Evolutionary conservation across 2,113 vertebrate species (phyloP).

Genomic region (Rhea americana): DNA sequence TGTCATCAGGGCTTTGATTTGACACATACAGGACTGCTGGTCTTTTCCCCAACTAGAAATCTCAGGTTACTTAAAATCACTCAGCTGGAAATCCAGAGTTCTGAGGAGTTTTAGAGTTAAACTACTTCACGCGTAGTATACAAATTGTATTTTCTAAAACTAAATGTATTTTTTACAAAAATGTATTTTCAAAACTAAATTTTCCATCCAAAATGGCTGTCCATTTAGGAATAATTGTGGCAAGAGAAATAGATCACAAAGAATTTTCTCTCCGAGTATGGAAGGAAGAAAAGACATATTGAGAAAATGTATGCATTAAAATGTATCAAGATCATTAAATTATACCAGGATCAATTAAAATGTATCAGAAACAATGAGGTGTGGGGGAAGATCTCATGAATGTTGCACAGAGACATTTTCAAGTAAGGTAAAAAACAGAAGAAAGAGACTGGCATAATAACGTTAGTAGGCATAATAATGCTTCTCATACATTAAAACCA

Average conservation of each 20-base stretch:
- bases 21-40: not conserved
- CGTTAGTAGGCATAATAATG: accelerated
- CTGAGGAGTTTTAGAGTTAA: not conserved
- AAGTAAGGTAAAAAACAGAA: not conserved
- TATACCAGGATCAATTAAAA: not conserved
- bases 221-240: not conserved
- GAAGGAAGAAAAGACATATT: not conserved
- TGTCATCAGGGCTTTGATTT: not conserved
- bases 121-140: not conserved
- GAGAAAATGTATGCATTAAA: not conserved
- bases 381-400: not conserved
- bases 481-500: accelerated
- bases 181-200: not conserved
- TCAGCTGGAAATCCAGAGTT: not conserved
- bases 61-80: not conserved
- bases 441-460: not conserved
- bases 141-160: no score
- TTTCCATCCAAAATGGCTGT: not conserved
- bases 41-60: not conserved
- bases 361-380: not conserved
- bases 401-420: accelerated
- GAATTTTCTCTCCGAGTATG: not conserved
- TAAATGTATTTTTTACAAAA: not conserved
- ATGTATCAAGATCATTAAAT: not conserved
- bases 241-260: not conserved